phyloP scores from a whole-genome alignment of 2,113 vertebrate species.

The Chunga burmeisteri region DNA sequence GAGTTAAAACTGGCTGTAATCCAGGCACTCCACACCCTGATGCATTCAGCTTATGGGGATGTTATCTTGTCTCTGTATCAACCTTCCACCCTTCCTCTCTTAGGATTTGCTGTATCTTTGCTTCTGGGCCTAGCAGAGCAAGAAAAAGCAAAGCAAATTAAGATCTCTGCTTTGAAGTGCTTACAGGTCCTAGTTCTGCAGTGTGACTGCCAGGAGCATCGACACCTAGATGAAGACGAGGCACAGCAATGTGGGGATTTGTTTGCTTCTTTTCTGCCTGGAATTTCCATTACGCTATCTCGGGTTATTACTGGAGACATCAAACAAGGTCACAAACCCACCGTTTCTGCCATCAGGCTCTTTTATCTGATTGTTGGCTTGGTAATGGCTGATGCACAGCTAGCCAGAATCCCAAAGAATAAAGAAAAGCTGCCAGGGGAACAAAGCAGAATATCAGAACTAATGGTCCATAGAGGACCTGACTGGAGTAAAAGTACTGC shows the following conservation, averaged over 20 bases:
- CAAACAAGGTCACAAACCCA: conserved; percentile 85
- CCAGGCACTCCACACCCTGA: conserved; percentile 77
- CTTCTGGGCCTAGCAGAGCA: conserved; percentile 84
- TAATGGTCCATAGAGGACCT: conserved; percentile 79
- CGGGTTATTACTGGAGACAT: conserved; percentile 85
- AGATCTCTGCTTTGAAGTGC: conserved; percentile 81
- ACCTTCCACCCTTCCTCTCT: conserved; percentile 80
- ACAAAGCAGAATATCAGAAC: conserved; percentile 70
- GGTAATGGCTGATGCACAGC: conserved; percentile 86
- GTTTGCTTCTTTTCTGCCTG: conserved; percentile 91
- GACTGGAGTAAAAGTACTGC: conserved; percentile 85
- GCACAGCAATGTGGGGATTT: conserved; percentile 71
- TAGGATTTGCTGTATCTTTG: conserved; percentile 87
- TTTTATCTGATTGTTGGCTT: conserved; percentile 78
- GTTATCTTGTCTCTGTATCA: conserved; percentile 81
- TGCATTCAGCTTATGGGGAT: conserved; percentile 85
- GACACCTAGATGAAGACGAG: conserved; percentile 49
- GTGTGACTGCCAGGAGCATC: conserved; percentile 81
- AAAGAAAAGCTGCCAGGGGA: conserved; percentile 30
- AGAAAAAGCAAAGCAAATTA: conserved; percentile 83
- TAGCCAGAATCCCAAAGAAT: conserved; percentile 53
- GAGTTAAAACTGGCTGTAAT: conserved; percentile 84
- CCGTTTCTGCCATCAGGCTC: conserved; percentile 79
- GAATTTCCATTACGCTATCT: conserved; percentile 80
- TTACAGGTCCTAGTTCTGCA: conserved; percentile 82